A percentile compares a stretch with the other conserved stretches of the same genome.
phyloP scores from a whole-genome alignment of 2,797 vertebrate species.

The Capromys pilorides region DNA sequence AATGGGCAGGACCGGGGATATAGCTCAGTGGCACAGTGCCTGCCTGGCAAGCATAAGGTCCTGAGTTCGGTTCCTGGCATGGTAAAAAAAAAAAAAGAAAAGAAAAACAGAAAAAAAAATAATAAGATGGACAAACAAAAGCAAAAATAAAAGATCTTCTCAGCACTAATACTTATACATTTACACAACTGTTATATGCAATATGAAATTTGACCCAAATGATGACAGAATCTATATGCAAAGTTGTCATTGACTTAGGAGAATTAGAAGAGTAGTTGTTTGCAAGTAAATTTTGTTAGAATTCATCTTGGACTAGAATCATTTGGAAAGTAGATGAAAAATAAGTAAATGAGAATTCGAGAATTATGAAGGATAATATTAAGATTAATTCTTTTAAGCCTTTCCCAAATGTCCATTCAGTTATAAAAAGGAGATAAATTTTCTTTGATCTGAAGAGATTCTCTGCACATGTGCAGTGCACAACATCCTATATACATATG shows the following conservation, averaged over 20 bases:
- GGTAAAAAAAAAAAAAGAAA: no score
- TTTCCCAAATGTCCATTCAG: constrained; percentile 28
- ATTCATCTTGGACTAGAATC: constrained; percentile 24
- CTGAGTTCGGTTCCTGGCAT: no score
- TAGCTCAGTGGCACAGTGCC: no score
- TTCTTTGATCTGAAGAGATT: constrained; percentile 68
- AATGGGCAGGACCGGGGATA: constrained; percentile 1
- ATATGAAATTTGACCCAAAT: constrained; percentile 29
- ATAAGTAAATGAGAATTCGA: constrained; percentile 55
- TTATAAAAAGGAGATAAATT: constrained; percentile 74
- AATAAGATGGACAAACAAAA: constrained; percentile 63
- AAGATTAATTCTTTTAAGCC: constrained; percentile 64
- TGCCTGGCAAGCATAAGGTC: no score
- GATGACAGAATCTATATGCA: constrained; percentile 23
- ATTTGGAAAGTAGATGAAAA: constrained; percentile 59
- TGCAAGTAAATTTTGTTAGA: constrained; percentile 40
- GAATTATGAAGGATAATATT: constrained; percentile 65
- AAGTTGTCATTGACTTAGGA: background rate
- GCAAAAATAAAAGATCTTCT: constrained; percentile 54
- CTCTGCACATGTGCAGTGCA: constrained; percentile 61
- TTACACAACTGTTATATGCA: constrained; percentile 45
- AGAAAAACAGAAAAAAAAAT: constrained; percentile 31
- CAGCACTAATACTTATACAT: constrained; percentile 45
- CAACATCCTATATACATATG: constrained; percentile 65
- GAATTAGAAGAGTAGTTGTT: constrained; percentile 8